These are phyloP conservation scores for Oreochromis grahami DNA, from an alignment of 2,797 vertebrate species.

Conservation along the genomic window DNA sequence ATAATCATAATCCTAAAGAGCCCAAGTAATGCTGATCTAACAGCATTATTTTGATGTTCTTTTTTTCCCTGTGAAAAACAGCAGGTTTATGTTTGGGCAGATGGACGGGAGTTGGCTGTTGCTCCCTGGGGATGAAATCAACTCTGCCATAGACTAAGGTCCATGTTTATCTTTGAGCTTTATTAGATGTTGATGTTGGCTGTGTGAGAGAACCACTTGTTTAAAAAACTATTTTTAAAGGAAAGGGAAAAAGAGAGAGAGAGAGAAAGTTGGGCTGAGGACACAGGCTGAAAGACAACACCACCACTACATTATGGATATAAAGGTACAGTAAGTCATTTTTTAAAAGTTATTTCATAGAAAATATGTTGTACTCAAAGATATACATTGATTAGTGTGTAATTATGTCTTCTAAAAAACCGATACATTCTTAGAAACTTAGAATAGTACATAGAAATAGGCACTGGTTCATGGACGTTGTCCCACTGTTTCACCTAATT, in stretches of 20 bases:
- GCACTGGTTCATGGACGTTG: neutral
- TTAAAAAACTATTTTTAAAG: constrained; percentile 74
- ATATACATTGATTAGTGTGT: neutral
- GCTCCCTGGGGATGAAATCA: constrained; percentile 77
- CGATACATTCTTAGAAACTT: neutral
- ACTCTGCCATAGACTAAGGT: constrained; percentile 73
- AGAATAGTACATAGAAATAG: neutral
- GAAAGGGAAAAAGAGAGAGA: constrained; percentile 17
- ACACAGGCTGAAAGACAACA: neutral
- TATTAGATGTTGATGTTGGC: constrained; percentile 83
- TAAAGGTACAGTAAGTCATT: neutral
- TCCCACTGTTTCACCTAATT: neutral
- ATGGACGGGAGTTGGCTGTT: constrained; percentile 75
- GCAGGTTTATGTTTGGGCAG: constrained; percentile 79
- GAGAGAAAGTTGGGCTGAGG: neutral
- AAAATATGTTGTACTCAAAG: neutral
- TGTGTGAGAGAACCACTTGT: constrained; percentile 70
- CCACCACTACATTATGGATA: constrained; percentile 1
- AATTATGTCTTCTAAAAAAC: neutral
- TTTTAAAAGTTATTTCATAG: fast-evolving
- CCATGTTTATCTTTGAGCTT: constrained; percentile 80
- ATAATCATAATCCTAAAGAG: constrained; percentile 40
- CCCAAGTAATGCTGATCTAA: constrained; percentile 26
- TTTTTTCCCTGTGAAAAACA: constrained; percentile 55
- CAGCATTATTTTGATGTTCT: constrained; percentile 51